phyloP scores from a whole-genome alignment of 2,888 invertebrate genomes.

The Cataglyphis rosenhaueri region DNA sequence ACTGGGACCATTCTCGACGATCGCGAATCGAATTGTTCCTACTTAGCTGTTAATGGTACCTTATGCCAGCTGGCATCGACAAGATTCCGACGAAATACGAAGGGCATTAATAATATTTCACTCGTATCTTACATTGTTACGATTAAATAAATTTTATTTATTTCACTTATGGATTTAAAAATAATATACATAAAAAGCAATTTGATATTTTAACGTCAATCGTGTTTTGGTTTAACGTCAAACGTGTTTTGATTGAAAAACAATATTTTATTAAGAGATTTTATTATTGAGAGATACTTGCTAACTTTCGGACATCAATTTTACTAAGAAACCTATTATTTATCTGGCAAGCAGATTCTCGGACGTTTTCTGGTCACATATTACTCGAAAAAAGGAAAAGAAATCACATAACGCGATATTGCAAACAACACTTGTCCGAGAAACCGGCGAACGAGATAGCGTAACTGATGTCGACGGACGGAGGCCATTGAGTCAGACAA shows the following conservation, averaged over 20 bases:
- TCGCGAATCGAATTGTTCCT: conserved; percentile 81
- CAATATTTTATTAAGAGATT: not conserved
- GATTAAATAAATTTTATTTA: not conserved
- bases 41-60: conserved; percentile 81
- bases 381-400: not conserved
- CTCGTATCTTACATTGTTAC: not conserved
- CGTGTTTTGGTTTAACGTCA: not conserved
- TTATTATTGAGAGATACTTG: not conserved
- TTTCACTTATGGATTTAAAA: not conserved
- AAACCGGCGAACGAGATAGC: conserved; percentile 53
- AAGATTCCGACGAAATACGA: conserved; percentile 47
- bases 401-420: not conserved
- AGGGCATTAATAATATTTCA: conserved; percentile 37
- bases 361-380: not conserved
- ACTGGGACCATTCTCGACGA: conserved; percentile 82
- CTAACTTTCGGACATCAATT: not conserved
- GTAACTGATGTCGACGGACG: conserved; percentile 74
- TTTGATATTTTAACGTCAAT: not conserved
- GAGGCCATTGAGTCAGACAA: conserved; percentile 64
- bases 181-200: not conserved
- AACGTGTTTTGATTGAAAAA: not conserved
- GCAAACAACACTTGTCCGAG: conserved; percentile 58
- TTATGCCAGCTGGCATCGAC: conserved; percentile 71
- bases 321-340: not conserved
- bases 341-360: not conserved